These are phyloP conservation scores for Leptinotarsa lineolata DNA, from an alignment of 1,140 invertebrate genomes.

Conservation along the genomic window DNA sequence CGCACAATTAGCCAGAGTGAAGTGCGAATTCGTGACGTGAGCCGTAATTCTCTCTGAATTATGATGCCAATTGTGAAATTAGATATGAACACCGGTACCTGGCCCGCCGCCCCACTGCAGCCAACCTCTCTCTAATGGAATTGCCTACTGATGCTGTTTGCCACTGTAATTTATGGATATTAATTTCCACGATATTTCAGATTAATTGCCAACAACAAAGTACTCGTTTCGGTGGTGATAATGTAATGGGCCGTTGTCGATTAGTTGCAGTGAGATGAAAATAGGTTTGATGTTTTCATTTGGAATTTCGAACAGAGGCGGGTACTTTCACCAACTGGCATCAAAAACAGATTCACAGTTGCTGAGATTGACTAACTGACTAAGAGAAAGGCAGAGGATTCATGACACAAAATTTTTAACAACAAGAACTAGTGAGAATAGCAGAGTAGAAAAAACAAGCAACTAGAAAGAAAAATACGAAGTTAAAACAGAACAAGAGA, in stretches of 20 bases:
- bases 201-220: conserved; percentile 47
- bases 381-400: no score
- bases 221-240: conserved; percentile 16
- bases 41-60: conserved; percentile 47
- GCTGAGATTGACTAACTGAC: no score
- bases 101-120: conserved; percentile 31
- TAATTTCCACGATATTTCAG: conserved; percentile 50
- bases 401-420: no score
- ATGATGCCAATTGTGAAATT: conserved; percentile 54
- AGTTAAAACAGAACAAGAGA: no score
- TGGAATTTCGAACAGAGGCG: conserved; percentile 1
- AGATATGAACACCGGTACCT: conserved; percentile 46
- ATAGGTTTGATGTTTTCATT: conserved; percentile 30
- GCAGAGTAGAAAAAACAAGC: no score
- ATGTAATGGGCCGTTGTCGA: conserved; percentile 44
- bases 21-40: conserved; percentile 40
- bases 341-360: not conserved
- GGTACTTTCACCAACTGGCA: not conserved
- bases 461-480: no score
- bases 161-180: conserved; percentile 52
- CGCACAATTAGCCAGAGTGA: conserved; percentile 39
- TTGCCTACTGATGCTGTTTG: conserved; percentile 52
- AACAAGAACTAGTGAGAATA: no score
- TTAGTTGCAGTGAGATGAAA: conserved; percentile 29
- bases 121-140: conserved; percentile 50